Conservation (phyloP, 2,888 invertebrate species). For the Ormyrus labotus region DNA sequence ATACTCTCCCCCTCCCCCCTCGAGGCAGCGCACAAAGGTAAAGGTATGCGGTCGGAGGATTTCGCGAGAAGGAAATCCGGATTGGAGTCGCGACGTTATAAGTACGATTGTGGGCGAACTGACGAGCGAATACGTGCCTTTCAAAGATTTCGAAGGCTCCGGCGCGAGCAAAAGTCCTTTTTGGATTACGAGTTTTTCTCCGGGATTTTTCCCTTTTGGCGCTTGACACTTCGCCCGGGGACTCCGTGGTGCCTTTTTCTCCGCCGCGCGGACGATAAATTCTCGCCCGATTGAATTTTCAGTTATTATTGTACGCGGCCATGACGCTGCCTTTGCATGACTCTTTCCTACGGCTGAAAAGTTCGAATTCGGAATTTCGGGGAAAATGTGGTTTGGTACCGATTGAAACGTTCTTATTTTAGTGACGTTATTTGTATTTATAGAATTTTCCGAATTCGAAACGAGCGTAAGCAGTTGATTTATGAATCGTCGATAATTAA, state of each 20-base stretch:
- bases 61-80: slow-evolving; percentile 45
- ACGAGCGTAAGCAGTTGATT: too few species aligned
- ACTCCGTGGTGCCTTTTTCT: not conserved
- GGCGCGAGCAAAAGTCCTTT: slow-evolving; percentile 35
- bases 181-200: slow-evolving; percentile 39
- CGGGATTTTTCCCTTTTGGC: not conserved
- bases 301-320: slow-evolving; percentile 19
- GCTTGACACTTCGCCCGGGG: not conserved
- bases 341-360: too few species aligned
- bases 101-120: slow-evolving; percentile 43
- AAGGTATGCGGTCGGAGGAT: slow-evolving; percentile 40
- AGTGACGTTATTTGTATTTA: too few species aligned
- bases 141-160: slow-evolving; percentile 22
- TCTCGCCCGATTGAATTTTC: slow-evolving; percentile 27
- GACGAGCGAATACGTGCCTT: slow-evolving; percentile 34
- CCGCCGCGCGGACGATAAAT: slow-evolving; percentile 21
- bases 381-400: not conserved
- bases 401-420: not conserved
- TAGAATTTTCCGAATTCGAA: too few species aligned
- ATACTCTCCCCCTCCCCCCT: not conserved
- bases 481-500: too few species aligned
- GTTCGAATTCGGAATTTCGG: too few species aligned
- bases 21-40: slow-evolving; percentile 19
- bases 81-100: slow-evolving; percentile 52
- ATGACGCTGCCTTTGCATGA: too few species aligned